Percentiles rank a stretch among this genome's conserved stretches.
phyloP scores from a whole-genome alignment of 2,888 invertebrate species.

The Brenthis ino region DNA sequence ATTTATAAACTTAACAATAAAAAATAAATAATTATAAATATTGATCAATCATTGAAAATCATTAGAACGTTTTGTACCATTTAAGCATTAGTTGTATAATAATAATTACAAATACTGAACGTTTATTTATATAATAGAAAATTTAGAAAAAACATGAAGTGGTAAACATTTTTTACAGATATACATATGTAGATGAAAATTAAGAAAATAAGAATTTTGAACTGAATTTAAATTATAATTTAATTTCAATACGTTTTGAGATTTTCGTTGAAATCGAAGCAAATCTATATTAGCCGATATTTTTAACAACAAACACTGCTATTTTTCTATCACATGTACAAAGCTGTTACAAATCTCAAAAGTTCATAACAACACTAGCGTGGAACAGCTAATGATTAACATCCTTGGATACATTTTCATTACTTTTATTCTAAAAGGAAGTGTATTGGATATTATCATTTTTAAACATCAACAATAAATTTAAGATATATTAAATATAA shows the following conservation, averaged over 20 bases:
- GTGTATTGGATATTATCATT: neutral
- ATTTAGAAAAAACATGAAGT: neutral
- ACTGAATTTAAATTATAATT: neutral
- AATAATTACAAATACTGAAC: neutral
- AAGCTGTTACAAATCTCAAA: conserved; percentile 19
- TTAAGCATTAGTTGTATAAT: neutral
- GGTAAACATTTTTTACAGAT: neutral
- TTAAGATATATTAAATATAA: too few relatives aligned
- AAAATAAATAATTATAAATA: neutral
- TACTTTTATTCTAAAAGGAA: conserved; percentile 1
- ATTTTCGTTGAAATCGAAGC: neutral
- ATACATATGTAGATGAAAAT: neutral
- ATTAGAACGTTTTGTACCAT: conserved; percentile 3
- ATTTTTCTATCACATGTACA: conserved; percentile 22
- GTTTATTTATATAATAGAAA: neutral
- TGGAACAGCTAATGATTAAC: conserved; percentile 10
- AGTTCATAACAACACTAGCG: conserved; percentile 7
- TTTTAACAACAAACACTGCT: conserved; percentile 3
- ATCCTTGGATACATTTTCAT: neutral
- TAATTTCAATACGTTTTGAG: conserved; percentile 1
- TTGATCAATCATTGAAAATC: neutral
- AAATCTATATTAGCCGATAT: conserved; percentile 11
- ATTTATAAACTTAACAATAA: neutral
- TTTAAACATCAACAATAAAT: too few relatives aligned
- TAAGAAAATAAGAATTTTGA: neutral